phyloP scores from a whole-genome alignment of 2,113 vertebrate species.

The Indicator maculatus region DNA sequence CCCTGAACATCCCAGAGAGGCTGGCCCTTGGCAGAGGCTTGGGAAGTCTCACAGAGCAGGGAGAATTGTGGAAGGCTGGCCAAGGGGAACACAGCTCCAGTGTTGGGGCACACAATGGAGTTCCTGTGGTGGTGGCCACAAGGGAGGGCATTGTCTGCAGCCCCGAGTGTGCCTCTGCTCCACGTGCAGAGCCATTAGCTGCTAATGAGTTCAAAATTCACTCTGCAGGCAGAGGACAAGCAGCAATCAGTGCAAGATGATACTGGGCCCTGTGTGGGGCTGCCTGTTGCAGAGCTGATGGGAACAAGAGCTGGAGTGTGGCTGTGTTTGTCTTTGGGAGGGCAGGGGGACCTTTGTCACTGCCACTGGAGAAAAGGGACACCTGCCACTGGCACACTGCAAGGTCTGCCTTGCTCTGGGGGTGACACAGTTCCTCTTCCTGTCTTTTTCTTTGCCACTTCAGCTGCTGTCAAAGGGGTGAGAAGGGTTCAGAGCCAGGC shows the following conservation, averaged over 20 bases:
- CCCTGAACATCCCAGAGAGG: not conserved
- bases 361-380: not conserved
- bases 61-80: not conserved
- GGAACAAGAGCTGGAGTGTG: not conserved
- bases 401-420: not conserved
- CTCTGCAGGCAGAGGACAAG: not conserved
- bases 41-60: not conserved
- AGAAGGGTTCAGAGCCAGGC: not conserved
- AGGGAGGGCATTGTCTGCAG: not conserved
- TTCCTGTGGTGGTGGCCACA: slow-evolving; percentile 16
- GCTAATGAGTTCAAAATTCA: not conserved
- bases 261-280: not conserved
- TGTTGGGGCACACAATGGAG: slow-evolving; percentile 2
- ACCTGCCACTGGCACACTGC: not conserved
- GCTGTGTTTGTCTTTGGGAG: not conserved
- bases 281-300: not conserved
- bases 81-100: slow-evolving; percentile 15
- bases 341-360: not conserved
- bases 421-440: not conserved
- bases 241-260: not conserved
- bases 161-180: not conserved
- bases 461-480: not conserved
- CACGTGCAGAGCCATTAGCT: not conserved
- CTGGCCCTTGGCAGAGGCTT: not conserved
- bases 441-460: not conserved